Evolutionary conservation across 2,797 vertebrate genomes (phyloP), one percentile per base, ranked within the genome.

Genomic region (Pseudomugil gertrudae): DNA sequence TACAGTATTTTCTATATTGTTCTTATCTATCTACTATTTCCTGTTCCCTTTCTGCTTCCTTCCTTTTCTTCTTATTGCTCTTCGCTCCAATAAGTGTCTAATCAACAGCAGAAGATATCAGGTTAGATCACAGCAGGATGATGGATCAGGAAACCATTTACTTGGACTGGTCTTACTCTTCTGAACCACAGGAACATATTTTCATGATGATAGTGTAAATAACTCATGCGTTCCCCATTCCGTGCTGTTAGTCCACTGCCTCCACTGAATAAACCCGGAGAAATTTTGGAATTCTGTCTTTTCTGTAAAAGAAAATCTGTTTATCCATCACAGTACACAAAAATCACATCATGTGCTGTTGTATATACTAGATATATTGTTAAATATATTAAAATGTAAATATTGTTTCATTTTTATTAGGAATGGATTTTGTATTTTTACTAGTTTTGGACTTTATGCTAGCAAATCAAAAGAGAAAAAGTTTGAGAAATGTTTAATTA

Each of bases 91-190:
- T 92, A 90, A 91, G 90, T 84, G 78, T 88, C 86, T 88, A 92
- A 94, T 94, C 91, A 92, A 92, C 88, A 90, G 84, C 81, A 88
- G 79, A 85, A 84, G 57, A 72, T 83, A 89, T 89, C 83, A 77
- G 85, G 87, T 88, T 85, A 84, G 82, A 93, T 93, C 90, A 81
- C 87, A 91, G 89, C 85, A 74, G 79, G 83, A 89, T 92, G 92
- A 94, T 92, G 87, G 90, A 94, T 93, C 83, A 85, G 78, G 89
- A 86, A 92, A 92, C 92, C 89, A 94, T 94, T 92, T 90, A 94
- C 87, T 93, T 74, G 84, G 89, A 86, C 78, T 84, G 80, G 77
- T 90, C 89, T 80, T 69, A n/a, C 88, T 79, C 85, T 80, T 79
- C 84, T 79, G 89, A 84, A 92, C 87, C 84, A 38, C 86, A 79